A percentile compares a stretch with the other conserved stretches of the same genome.
Conservation (phyloP, 2,888 invertebrate genomes). For the Thecocarcelia acutangulata region DNA sequence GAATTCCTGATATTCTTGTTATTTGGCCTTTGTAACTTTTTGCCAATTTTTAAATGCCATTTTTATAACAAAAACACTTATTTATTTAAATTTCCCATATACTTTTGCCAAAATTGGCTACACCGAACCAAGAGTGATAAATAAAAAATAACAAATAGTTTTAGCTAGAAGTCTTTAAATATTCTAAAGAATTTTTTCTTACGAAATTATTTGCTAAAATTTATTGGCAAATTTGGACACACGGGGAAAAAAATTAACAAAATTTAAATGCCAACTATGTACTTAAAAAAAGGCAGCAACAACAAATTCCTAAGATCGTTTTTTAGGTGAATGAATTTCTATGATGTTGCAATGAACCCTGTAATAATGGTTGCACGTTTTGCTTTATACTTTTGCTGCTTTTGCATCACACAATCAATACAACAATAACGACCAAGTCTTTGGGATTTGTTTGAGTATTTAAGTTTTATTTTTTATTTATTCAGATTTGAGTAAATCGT, state of each 20-base stretch:
- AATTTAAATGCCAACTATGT: conserved; percentile 52
- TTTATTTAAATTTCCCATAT: conserved; percentile 10
- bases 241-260: background rate
- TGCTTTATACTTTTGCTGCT: background rate
- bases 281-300: background rate
- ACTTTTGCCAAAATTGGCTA: conserved; percentile 28
- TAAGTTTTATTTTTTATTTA: too few species aligned
- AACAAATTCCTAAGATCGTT: conserved; percentile 47
- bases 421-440: too few species aligned
- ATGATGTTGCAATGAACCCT: conserved; percentile 59
- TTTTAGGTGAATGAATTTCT: conserved; percentile 64
- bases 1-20: too few species aligned
- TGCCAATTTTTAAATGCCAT: conserved; percentile 22
- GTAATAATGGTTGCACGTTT: conserved; percentile 47
- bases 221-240: conserved; percentile 48
- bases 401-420: too few species aligned
- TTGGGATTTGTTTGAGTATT: too few species aligned
- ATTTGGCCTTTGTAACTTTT: background rate
- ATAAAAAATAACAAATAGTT: conserved; percentile 29
- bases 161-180: conserved; percentile 11
- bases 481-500: too few species aligned
- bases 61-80: background rate
- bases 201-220: conserved; percentile 43
- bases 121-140: background rate
- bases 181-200: conserved; percentile 29